Base-by-base conservation (phyloP, 2,888 invertebrate species). In the Hirtodrosophila confusa region DNA sequence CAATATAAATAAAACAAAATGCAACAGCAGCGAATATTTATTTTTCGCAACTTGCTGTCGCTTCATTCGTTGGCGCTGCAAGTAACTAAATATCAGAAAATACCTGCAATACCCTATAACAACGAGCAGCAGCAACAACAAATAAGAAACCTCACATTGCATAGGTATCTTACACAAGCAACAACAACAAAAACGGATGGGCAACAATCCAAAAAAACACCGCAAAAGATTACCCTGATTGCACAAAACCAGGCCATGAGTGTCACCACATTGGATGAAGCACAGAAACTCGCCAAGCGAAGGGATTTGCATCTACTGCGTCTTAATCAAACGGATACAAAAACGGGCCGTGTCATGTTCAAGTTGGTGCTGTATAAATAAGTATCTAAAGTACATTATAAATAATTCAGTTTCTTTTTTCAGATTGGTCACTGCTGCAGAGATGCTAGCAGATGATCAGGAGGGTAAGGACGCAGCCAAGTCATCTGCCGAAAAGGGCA, bases 221-320 rank as follows among this genome's bases (percentile, higher is more conserved):
- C 66, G 24, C 66, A 80, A n/a, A 94, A 93, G 90, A 94, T 96
- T 69, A 95, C 95, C 0, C 90, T 96, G 29, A 92, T 96, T 61
- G 91, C 92, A 36, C 91, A 93, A 33, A 93, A 94, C 88, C 92
- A 94, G 78, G 91, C 93, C 31, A 90, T 95, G 17, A 93, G 92
- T 66, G 92, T 95, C 3, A 93, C 93, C 0, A 93, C 95, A 27
- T 72, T 96, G 27, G 94, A 94, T 70, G 94, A 94, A 78, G 96
- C 96, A 0, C 93, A 94, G 76, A 95, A 93, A 88, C 82, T 96
- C 63, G 94, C 96, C 0, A 92, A 93, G 61, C 93, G 95, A 39
- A 92, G 95, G 73, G 94, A 95, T 50, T 91, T 96, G 67, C 95
- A 94, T 88, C 91, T 97, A 60, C 92, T 95, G 0, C 95, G 95